A percentile compares a stretch with the other conserved stretches of the same genome.
These are phyloP conservation scores for Tenthredo livida DNA, from an alignment of 2,888 invertebrate genomes.

Conservation along the genomic window DNA sequence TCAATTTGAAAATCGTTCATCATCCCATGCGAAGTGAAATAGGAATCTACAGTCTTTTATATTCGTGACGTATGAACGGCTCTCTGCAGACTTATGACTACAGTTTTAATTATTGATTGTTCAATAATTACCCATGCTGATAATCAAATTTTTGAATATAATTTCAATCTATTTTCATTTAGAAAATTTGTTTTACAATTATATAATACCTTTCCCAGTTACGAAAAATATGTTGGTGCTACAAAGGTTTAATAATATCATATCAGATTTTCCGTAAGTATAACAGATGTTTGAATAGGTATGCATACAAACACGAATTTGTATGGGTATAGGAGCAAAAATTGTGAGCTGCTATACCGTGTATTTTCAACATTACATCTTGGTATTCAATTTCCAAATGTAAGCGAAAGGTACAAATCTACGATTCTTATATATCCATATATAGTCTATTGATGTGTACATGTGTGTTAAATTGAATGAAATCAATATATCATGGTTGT, in stretches of 20 bases:
- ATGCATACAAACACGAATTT: neutral
- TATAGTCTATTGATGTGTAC: conserved; percentile 31
- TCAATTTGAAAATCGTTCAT: neutral
- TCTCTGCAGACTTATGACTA: conserved; percentile 2
- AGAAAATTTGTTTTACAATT: conserved; percentile 4
- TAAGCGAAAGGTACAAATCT: conserved; percentile 40
- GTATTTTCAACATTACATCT: conserved; percentile 38
- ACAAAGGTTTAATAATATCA: conserved; percentile 35
- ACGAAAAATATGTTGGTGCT: conserved; percentile 40
- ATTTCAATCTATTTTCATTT: neutral
- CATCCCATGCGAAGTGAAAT: neutral
- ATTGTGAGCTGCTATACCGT: conserved; percentile 6
- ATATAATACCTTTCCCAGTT: neutral
- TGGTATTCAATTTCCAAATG: conserved; percentile 36
- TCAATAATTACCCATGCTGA: neutral
- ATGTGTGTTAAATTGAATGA: conserved; percentile 9
- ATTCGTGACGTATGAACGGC: neutral
- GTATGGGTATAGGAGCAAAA: neutral
- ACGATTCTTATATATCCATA: conserved; percentile 24
- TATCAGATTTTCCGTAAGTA: conserved; percentile 35
- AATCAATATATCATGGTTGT: neutral
- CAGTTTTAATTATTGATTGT: conserved; percentile 2
- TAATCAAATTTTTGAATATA: conserved; percentile 31
- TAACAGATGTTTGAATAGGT: conserved; percentile 27
- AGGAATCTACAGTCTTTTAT: neutral